Percentiles rank a stretch among this genome's conserved stretches.
phyloP scores from a whole-genome alignment of 2,113 vertebrate species.

The Turnix velox region DNA sequence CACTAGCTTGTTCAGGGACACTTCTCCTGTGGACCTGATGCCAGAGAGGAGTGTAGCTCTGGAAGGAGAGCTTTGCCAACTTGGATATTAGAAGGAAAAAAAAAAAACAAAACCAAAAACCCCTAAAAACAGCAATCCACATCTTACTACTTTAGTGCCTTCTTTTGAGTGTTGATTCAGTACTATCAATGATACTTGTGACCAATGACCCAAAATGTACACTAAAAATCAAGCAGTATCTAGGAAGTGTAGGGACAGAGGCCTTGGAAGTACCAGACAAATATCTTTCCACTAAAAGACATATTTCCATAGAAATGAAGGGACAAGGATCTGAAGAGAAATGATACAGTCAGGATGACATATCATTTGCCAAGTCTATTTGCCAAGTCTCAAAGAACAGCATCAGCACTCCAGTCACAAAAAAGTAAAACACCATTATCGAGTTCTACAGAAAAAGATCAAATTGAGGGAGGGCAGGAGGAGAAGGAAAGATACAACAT shows the following conservation, averaged over 20 bases:
- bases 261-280: neutral
- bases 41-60: neutral
- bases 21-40: neutral
- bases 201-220: neutral
- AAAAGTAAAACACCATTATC: neutral
- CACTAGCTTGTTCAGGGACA: neutral
- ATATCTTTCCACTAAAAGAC: neutral
- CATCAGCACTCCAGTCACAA: neutral
- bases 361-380: neutral
- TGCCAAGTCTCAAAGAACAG: neutral
- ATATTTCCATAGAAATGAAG: neutral
- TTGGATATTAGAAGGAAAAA: neutral
- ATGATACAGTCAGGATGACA: neutral
- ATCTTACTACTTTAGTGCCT: neutral
- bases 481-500: neutral
- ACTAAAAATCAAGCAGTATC: neutral
- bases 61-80: neutral
- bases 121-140: neutral
- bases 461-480: accelerated
- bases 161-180: neutral
- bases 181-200: neutral
- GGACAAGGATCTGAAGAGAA: neutral
- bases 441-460: neutral
- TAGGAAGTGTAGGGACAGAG: neutral
- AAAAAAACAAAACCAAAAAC: neutral